A percentile compares a stretch with the other conserved stretches of the same genome.
phyloP scores from a whole-genome alignment of 1,140 invertebrate genomes.

The Drosophila melanogaster region DNA sequence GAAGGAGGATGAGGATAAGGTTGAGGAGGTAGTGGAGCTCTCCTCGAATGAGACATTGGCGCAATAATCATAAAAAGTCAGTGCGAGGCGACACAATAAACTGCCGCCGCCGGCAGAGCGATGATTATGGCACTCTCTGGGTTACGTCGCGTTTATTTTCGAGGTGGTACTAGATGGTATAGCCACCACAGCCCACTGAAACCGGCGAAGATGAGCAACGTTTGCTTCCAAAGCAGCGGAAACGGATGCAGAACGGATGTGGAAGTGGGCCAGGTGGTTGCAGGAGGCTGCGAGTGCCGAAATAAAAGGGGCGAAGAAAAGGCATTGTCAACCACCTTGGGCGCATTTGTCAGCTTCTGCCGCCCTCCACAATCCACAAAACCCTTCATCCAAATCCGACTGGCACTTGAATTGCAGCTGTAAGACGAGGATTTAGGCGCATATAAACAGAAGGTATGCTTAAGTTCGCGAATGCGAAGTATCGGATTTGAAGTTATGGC shows the following conservation, averaged over 20 bases:
- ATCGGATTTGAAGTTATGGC: background rate
- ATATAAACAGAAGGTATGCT: conserved; percentile 4
- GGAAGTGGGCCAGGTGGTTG: conserved; percentile 21
- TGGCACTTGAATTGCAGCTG: conserved; percentile 17
- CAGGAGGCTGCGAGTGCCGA: background rate
- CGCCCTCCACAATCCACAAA: background rate
- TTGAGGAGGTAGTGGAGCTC: conserved; percentile 5
- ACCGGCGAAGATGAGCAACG: conserved; percentile 22
- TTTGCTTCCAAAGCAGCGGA: conserved; percentile 45
- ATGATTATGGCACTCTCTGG: conserved; percentile 54
- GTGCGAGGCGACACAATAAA: conserved; percentile 72
- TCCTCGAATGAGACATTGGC: conserved; percentile 44
- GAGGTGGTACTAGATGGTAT: too few relatives aligned
- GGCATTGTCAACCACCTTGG: conserved; percentile 44
- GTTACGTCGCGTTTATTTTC: background rate
- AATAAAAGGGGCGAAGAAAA: conserved; percentile 26
- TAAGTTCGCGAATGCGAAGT: background rate
- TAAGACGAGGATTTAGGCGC: background rate
- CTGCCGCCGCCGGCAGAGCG: conserved; percentile 48
- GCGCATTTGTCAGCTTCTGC: conserved; percentile 33
- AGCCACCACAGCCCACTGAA: background rate
- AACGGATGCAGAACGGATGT: conserved; percentile 54
- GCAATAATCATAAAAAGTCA: conserved; percentile 79
- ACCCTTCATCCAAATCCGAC: background rate
- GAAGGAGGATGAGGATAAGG: background rate